Evolutionary conservation across 2,797 vertebrate species (phyloP), one percentile per base, ranked within the genome.

Genomic region (Perodicticus potto): DNA sequence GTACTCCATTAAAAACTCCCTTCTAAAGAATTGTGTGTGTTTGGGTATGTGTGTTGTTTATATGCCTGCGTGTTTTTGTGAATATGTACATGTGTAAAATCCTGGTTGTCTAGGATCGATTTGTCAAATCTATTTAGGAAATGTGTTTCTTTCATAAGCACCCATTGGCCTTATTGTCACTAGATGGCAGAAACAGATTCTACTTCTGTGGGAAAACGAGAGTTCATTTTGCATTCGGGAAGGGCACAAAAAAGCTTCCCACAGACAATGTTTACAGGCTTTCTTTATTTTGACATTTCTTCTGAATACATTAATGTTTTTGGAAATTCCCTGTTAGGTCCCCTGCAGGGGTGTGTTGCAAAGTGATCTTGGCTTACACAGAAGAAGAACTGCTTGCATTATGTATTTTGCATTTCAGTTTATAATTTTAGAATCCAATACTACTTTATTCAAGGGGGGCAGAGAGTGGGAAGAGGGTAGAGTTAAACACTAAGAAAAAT

Each of bases 261-360:
- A 97, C 96, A 96, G 96, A 96, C 93, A 95, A 91, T 98, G 96
- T 97, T 97, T 97, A 97, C 82, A 95, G 93, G 94, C 96, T 97
- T 97, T 76, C 96, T 97, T 97, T 97, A 97, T 98, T 98, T 97
- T 97, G 97, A 97, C 97, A 97, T 96, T 97, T 97, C 95, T 97
- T 97, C 96, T 97, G 97, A 97, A 97, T 97, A 95, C 82, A 97
- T 97, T 98, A 97, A 98, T 97, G 95, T 97, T 98, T 98, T 97
- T 97, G 96, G 97, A 97, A 97, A 97, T 96, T 95, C 97, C 96
- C 96, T 97, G 93, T 96, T 97, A 97, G 96, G 95, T 96, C 92
- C 96, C 97, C 97, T 94, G 96, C 96, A 97, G 97, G 93, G 96
- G 74, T 94, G 80, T 92, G 86, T 81, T 89, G 93, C 87, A 77